A percentile compares a stretch with the other conserved stretches of the same genome.
phyloP scores from a whole-genome alignment of 2,888 invertebrate genomes.

The Anagyrus pseudococci region DNA sequence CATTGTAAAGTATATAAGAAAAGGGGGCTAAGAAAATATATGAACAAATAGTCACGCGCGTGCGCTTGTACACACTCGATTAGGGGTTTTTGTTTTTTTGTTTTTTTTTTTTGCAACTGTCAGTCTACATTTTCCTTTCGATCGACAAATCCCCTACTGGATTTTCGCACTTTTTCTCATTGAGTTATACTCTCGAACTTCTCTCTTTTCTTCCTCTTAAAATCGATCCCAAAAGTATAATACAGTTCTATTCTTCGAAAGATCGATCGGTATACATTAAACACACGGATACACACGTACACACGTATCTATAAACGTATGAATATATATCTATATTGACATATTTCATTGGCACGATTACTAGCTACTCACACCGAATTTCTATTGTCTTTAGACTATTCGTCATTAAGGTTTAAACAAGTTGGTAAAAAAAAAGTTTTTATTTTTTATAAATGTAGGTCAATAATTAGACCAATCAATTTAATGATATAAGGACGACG shows the following conservation, averaged over 20 bases:
- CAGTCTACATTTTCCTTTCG: not conserved
- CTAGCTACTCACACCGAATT: not conserved
- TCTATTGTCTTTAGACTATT: not conserved
- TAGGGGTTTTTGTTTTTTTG: not conserved
- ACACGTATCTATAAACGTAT: too few species aligned
- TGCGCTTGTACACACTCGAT: slow-evolving; percentile 2
- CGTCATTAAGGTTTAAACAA: too few species aligned
- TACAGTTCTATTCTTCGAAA: not conserved
- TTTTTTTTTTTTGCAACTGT: not conserved
- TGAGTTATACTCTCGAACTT: too few species aligned
- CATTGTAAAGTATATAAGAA: slow-evolving; percentile 11
- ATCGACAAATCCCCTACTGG: too few species aligned
- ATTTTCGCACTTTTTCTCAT: not conserved
- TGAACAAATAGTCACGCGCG: slow-evolving; percentile 15
- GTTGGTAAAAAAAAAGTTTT: too few species aligned
- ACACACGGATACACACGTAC: too few species aligned
- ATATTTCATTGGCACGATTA: not conserved
- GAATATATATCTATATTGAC: too few species aligned
- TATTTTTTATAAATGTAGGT: too few species aligned
- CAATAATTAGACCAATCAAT: too few species aligned
- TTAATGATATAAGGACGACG: slow-evolving; percentile 1
- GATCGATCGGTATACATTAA: not conserved
- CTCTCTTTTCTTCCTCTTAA: not conserved
- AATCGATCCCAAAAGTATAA: too few species aligned
- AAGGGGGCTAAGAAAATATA: too few species aligned